A percentile compares a stretch with the other conserved stretches of the same genome.
Conservation (phyloP, 1,140 invertebrate genomes). For the Procambarus virginalis region DNA sequence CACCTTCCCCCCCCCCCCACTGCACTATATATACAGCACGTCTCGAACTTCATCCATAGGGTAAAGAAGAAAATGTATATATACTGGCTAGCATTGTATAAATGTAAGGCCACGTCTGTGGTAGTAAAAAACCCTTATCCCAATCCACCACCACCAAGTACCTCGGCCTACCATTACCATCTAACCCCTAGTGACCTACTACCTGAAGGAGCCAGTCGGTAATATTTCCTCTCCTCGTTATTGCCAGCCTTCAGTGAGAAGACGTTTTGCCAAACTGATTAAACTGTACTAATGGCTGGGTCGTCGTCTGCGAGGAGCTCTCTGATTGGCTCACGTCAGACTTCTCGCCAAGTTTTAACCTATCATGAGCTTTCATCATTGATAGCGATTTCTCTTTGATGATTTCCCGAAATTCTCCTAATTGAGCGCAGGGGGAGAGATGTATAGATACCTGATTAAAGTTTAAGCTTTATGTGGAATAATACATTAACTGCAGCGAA, state of each 20-base stretch:
- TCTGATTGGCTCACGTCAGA: slow-evolving; percentile 5
- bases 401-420: slow-evolving; percentile 1
- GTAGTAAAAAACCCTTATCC: too few species aligned
- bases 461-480: too few species aligned
- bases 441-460: neutral
- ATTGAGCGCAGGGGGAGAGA: neutral
- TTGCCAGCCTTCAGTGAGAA: neutral
- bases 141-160: too few species aligned
- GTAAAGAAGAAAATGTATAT: too few species aligned
- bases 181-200: neutral
- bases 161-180: too few species aligned
- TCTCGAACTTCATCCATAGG: too few species aligned
- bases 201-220: neutral
- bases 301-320: neutral
- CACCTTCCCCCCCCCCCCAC: too few species aligned
- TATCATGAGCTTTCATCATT: neutral
- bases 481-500: too few species aligned
- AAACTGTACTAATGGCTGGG: neutral
- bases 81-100: too few species aligned
- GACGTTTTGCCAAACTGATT: neutral
- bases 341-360: neutral
- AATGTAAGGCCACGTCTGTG: too few species aligned
- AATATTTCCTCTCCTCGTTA: neutral
- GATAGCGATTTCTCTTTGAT: neutral
- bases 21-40: too few species aligned